Evolutionary conservation across 2,888 invertebrate species (phyloP).

Genomic region (Tenodera sinensis): DNA sequence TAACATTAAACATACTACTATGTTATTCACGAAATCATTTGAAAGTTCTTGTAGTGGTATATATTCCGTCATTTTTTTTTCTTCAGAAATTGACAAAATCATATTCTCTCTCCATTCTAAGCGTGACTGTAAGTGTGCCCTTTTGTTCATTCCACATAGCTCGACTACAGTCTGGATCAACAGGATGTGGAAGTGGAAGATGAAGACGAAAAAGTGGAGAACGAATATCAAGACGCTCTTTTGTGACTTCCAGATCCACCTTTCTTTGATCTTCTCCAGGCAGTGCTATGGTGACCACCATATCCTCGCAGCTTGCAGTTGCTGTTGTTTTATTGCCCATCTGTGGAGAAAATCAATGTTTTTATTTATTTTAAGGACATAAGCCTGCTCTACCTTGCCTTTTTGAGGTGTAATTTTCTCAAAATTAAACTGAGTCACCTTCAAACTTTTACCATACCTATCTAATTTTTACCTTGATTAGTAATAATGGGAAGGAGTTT

Average conservation of each 20-base stretch:
- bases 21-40: too few relatives aligned
- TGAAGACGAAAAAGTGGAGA: constrained; percentile 66
- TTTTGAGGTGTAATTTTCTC: too few relatives aligned
- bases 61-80: too few relatives aligned
- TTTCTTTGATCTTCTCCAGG: constrained; percentile 72
- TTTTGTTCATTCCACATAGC: constrained; percentile 72
- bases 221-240: constrained; percentile 56
- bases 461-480: too few relatives aligned
- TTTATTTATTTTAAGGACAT: too few relatives aligned
- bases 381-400: too few relatives aligned
- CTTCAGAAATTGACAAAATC: constrained; percentile 82
- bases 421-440: too few relatives aligned
- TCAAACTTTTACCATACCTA: too few relatives aligned
- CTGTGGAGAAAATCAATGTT: constrained; percentile 45
- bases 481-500: too few relatives aligned
- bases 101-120: constrained; percentile 73
- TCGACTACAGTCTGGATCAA: constrained; percentile 75
- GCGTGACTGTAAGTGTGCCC: constrained; percentile 64
- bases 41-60: too few relatives aligned
- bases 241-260: constrained; percentile 62
- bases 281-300: constrained; percentile 72
- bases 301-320: constrained; percentile 82
- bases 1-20: too few relatives aligned
- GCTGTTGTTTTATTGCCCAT: constrained; percentile 76
- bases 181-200: constrained; percentile 74